Evolutionary conservation across 2,888 invertebrate species (phyloP).

Genomic region (Metallyticus violacea): DNA sequence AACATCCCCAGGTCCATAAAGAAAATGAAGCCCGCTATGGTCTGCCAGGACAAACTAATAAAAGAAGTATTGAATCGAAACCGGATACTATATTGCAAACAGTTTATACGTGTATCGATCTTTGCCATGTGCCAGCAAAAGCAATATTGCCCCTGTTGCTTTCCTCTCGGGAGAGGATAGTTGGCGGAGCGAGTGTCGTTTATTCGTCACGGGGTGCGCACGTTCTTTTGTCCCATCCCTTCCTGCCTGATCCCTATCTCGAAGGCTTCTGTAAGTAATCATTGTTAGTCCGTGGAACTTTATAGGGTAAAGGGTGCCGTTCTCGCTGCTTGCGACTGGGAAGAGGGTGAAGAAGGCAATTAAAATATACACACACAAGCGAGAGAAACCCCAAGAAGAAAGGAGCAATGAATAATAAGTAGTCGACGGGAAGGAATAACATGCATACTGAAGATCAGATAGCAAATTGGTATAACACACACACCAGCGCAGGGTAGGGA

Average conservation of each 20-base stretch:
- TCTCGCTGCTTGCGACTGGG: not conserved
- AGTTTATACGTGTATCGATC: not conserved
- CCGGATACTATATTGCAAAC: not conserved
- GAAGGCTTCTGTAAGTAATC: not conserved
- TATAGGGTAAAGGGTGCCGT: not conserved
- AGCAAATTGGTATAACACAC: constrained; percentile 7
- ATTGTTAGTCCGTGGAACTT: not conserved
- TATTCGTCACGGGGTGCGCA: not conserved
- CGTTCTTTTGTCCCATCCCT: not conserved
- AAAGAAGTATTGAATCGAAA: not conserved
- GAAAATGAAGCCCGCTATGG: not conserved
- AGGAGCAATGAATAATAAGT: constrained; percentile 13
- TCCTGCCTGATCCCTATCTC: not conserved
- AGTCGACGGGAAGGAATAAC: not conserved
- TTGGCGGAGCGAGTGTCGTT: not conserved
- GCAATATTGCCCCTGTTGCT: not conserved
- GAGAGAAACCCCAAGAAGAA: not conserved
- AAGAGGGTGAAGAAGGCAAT: not conserved
- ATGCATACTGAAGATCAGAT: constrained; percentile 12
- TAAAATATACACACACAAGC: constrained; percentile 9
- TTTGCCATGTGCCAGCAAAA: not conserved
- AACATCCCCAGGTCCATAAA: not conserved
- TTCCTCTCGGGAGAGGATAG: not conserved
- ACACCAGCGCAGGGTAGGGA: not conserved
- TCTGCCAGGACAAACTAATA: not conserved